Percentiles rank a stretch among this genome's conserved stretches.
Evolutionary conservation across 2,888 invertebrate genomes (phyloP).

Genomic region (Aquatica leii): DNA sequence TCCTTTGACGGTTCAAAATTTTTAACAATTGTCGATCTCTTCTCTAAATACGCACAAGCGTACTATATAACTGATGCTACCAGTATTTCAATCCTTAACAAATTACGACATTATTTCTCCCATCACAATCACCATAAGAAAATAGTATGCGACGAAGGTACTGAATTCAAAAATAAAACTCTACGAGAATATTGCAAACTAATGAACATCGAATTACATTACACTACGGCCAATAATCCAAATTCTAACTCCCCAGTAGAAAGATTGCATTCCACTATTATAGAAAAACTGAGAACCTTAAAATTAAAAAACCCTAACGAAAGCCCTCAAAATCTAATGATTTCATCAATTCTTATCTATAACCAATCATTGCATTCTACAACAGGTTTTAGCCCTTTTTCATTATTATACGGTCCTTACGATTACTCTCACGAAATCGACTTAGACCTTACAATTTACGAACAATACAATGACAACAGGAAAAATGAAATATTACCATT

Average conservation of each 20-base stretch:
- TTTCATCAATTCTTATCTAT: conserved; percentile 12
- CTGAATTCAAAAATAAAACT: conserved; percentile 28
- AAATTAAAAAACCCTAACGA: conserved; percentile 27
- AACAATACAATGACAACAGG: conserved; percentile 38
- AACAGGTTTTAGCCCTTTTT: conserved; percentile 35
- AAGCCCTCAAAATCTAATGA: conserved; percentile 18
- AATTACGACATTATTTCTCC: conserved; percentile 17
- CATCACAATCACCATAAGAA: conserved; percentile 17
- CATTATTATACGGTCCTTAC: conserved; percentile 39
- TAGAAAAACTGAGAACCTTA: no score
- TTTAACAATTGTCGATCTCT: conserved; percentile 31
- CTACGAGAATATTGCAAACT: conserved; percentile 22
- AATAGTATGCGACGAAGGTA: conserved; percentile 26
- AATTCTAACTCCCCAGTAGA: conserved; percentile 23
- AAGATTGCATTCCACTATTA: conserved; percentile 28
- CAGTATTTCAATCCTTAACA: conserved; percentile 12
- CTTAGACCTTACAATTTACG: conserved; percentile 35
- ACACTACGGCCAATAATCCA: conserved; percentile 23
- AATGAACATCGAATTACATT: conserved; percentile 24
- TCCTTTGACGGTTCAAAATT: conserved; percentile 25
- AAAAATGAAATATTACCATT: conserved; percentile 26
- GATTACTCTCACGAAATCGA: conserved; percentile 41
- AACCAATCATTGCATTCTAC: conserved; percentile 28
- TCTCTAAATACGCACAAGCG: conserved; percentile 22
- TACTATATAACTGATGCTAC: conserved; percentile 17